Evolutionary conservation across 1,140 invertebrate species (phyloP).

Genomic region (Aradophagus sp.): DNA sequence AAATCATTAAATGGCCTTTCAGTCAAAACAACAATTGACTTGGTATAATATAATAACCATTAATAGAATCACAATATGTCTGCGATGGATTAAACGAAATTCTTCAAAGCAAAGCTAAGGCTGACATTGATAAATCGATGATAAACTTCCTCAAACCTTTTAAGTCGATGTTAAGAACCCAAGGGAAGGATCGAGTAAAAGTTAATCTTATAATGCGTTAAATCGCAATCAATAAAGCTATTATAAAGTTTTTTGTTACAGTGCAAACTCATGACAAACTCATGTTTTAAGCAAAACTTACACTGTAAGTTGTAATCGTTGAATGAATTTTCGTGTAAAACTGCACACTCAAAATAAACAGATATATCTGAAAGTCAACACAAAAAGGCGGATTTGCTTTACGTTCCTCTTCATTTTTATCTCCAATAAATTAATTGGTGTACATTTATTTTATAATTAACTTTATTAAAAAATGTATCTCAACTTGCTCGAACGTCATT

Average conservation of each 20-base stretch:
- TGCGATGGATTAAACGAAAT: conserved; percentile 43
- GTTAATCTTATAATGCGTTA: conserved; percentile 50
- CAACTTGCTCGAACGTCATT: no score
- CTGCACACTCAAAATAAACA: no score
- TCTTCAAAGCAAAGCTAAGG: conserved; percentile 38
- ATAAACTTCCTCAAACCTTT: conserved; percentile 50
- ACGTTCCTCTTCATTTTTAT: no score
- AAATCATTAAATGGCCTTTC: conserved; percentile 4
- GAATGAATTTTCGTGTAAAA: no score
- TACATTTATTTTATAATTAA: no score
- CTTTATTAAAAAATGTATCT: no score
- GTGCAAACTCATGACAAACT: conserved; percentile 25
- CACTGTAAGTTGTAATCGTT: no score
- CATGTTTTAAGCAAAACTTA: conserved; percentile 7
- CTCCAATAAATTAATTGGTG: no score
- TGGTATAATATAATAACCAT: conserved; percentile 37
- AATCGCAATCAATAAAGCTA: conserved; percentile 42
- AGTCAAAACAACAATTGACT: conserved; percentile 13
- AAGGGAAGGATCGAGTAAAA: conserved; percentile 43
- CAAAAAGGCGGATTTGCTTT: no score
- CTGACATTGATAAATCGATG: conserved; percentile 51
- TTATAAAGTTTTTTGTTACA: conserved; percentile 37
- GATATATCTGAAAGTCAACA: no score
- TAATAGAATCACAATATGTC: conserved; percentile 46
- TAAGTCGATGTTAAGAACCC: conserved; percentile 49